Conservation (phyloP, 2,888 invertebrate species). For the Lucinisca nassula region DNA sequence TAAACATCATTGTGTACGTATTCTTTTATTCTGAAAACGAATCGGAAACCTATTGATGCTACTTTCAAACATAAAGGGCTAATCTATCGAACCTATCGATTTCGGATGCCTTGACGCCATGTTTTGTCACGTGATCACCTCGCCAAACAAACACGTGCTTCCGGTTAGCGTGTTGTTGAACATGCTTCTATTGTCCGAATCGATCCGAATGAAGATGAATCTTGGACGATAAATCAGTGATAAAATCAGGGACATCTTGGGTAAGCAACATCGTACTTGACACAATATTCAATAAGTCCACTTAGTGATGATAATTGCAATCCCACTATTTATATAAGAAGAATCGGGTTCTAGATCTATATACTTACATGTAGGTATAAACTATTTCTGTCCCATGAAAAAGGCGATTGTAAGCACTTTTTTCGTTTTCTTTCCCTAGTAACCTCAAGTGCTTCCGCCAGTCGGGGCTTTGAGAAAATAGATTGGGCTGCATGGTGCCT, state of each 20-base stretch:
- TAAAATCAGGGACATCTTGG: background rate
- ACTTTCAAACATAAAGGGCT: conserved; percentile 69
- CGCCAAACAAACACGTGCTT: conserved; percentile 70
- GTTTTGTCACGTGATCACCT: conserved; percentile 67
- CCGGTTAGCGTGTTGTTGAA: conserved; percentile 69
- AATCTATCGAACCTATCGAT: conserved; percentile 67
- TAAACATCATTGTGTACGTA: conserved; percentile 67
- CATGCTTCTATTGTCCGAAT: conserved; percentile 57
- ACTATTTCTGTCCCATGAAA: too few relatives aligned
- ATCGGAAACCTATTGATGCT: conserved; percentile 70
- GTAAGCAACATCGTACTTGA: background rate
- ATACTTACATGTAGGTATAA: too few relatives aligned
- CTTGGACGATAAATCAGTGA: background rate
- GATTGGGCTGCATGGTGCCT: too few relatives aligned
- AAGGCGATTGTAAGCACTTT: too few relatives aligned
- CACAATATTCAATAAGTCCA: too few relatives aligned
- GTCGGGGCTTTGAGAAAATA: too few relatives aligned
- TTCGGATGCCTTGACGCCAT: conserved; percentile 58
- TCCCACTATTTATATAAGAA: too few relatives aligned
- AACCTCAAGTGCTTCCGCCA: too few relatives aligned
- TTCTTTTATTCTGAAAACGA: conserved; percentile 55
- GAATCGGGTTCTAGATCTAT: too few relatives aligned
- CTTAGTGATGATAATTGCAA: too few relatives aligned
- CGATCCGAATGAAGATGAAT: conserved; percentile 29
- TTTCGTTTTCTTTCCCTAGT: too few relatives aligned